Percentiles rank a stretch among this genome's conserved stretches.
These are phyloP conservation scores for Colinus virginianus DNA, from an alignment of 2,113 vertebrate species.

Conservation along the genomic window DNA sequence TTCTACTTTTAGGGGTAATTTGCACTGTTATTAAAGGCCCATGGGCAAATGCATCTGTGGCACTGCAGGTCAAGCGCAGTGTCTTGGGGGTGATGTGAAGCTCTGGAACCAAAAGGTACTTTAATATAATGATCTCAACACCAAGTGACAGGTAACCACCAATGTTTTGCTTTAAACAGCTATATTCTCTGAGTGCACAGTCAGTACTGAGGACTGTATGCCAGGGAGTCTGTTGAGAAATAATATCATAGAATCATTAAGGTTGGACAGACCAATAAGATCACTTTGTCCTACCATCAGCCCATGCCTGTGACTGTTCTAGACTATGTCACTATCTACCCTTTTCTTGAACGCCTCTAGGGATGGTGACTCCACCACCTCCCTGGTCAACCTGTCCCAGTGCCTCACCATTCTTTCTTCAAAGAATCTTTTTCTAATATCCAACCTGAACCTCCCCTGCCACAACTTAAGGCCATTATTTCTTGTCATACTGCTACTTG, in stretches of 20 bases:
- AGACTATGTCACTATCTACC: no score
- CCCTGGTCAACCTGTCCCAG: no score
- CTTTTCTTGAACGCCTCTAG: no score
- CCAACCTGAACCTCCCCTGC: no score
- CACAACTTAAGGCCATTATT: no score
- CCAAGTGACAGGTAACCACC: neutral
- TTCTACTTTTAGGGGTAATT: neutral
- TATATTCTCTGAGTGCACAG: neutral
- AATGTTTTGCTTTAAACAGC: neutral
- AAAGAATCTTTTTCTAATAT: no score
- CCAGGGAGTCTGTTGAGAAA: neutral
- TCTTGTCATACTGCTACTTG: no score
- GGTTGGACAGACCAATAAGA: no score
- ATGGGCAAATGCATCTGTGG: neutral
- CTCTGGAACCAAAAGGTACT: neutral
- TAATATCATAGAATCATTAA: neutral
- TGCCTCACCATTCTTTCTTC: no score
- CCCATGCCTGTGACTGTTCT: no score
- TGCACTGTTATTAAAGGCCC: neutral
- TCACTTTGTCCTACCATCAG: no score
- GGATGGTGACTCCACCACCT: no score
- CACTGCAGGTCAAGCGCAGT: neutral
- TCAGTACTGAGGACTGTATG: neutral
- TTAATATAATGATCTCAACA: neutral
- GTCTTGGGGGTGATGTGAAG: neutral